Evolutionary conservation across 2,797 vertebrate species (phyloP), one percentile per base, ranked within the genome.

Genomic region (Amblyopsis hoosieri): DNA sequence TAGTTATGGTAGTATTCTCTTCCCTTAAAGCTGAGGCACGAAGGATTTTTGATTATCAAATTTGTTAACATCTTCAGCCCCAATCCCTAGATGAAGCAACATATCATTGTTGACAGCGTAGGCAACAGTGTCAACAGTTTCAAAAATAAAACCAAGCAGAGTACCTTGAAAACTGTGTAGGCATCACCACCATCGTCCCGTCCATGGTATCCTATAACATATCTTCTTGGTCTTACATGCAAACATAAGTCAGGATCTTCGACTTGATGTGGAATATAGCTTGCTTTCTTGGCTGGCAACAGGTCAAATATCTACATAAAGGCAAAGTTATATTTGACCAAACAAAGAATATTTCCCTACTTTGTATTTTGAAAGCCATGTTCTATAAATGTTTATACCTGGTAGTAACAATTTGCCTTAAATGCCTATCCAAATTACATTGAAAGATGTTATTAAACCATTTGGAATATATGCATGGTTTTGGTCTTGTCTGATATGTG

Each of bases 31-130:
- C 0, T 56, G 52, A 92, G 62, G 52, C 91, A 93, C 0, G 59
- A 0, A 1, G 90, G 88, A 7, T 52, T 1, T 53, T 45, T 37
- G 45, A 86, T 15, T 5, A 50, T 0, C 65, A 92, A 0, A 78
- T 92, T 92, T 49, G 90, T 89, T 11, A 69, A 80, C 69, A 90
- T 78, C 79, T 91, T 91, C 72, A 93, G 47, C 47, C 92, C 90
- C 15, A 75, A 52, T 2, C 54, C 62, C 92, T 93, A 49, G n/a
- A 72, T 15, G 33, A 37, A 45, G n/a, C 71, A 57, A 8, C 3
- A 69, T 66, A 6, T 64, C 31, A 9, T 71, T 3, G 1, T 45
- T 45, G 0, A 45, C 9, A 52, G 23, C 15, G 33, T 12, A 6
- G 33, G 5, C 8, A 37, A 37, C 7, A 37, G 33, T 14, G 17